Evolutionary conservation across 1,140 invertebrate genomes (phyloP).

Genomic region (Lamellibrachia luymesi): DNA sequence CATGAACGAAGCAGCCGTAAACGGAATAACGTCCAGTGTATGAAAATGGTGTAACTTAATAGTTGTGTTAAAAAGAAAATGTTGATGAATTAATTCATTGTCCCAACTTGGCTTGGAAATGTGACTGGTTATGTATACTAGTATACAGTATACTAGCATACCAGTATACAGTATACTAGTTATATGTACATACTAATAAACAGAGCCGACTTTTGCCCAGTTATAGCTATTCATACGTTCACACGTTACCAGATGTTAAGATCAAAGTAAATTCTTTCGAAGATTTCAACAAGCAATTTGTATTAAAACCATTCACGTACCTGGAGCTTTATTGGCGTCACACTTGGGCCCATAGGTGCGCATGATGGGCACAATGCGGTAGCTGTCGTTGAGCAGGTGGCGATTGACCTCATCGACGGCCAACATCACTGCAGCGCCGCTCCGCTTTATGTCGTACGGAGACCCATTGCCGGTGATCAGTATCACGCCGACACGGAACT

Average conservation of each 20-base stretch:
- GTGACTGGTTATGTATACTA: background rate
- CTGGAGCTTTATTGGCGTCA: conserved; percentile 34
- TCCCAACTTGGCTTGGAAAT: too few species aligned
- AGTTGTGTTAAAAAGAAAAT: too few species aligned
- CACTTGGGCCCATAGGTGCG: conserved; percentile 33
- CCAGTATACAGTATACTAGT: background rate
- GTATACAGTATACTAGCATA: background rate
- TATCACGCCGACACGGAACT: conserved; percentile 34
- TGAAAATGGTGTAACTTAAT: too few species aligned
- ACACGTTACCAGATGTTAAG: background rate
- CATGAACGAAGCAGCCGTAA: too few species aligned
- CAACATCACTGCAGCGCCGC: conserved; percentile 37
- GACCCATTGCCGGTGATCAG: conserved; percentile 28
- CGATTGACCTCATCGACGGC: conserved; percentile 39
- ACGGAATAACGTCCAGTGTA: too few species aligned
- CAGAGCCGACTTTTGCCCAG: too few species aligned
- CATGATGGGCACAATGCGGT: conserved; percentile 28
- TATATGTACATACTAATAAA: too few species aligned
- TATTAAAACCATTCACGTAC: conserved; percentile 25
- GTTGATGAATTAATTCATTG: too few species aligned
- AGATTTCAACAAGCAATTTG: background rate
- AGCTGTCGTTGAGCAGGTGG: conserved; percentile 34
- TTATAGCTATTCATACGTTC: too few species aligned
- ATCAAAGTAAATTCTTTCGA: background rate
- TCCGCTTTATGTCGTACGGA: conserved; percentile 37